Conservation (phyloP, 2,797 vertebrate species). For the Phyllotis vaccarum region DNA sequence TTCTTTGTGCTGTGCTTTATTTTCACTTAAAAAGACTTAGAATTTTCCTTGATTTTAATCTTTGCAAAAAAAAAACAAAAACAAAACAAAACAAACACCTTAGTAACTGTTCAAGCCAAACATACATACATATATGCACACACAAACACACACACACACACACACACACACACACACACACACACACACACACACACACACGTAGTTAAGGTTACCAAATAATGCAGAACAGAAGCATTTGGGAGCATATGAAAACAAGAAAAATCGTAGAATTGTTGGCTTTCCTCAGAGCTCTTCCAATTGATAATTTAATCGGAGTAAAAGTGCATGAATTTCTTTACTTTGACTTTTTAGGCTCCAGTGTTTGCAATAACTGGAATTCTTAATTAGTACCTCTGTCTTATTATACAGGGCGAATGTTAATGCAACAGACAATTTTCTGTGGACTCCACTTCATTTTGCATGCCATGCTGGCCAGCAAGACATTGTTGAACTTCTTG, state of each 20-base stretch:
- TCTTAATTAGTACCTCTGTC: conserved; percentile 53
- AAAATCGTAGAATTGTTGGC: neutral
- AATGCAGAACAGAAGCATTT: neutral
- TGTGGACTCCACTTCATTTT: conserved; percentile 97
- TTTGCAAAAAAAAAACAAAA: conserved; percentile 54
- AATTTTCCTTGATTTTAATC: conserved; percentile 57
- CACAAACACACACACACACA: neutral
- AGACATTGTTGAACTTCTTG: conserved; percentile 91
- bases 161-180: neutral
- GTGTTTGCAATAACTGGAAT: conserved; percentile 1
- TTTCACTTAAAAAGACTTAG: conserved; percentile 20
- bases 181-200: neutral
- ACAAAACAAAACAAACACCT: conserved; percentile 32
- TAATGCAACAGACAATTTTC: conserved; percentile 92
- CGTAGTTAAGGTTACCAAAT: neutral
- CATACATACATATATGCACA: neutral
- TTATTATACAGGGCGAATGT: conserved; percentile 89
- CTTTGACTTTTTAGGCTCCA: conserved; percentile 8
- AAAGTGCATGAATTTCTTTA: neutral
- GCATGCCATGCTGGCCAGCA: conserved; percentile 94
- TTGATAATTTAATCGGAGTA: conserved; percentile 19
- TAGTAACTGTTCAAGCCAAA: conserved; percentile 42
- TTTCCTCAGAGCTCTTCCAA: conserved; percentile 14
- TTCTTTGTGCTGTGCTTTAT: conserved; percentile 1
- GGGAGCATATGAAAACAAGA: neutral